Conservation (phyloP, 2,113 vertebrate genomes). For the Chloropsis cyanopogon region DNA sequence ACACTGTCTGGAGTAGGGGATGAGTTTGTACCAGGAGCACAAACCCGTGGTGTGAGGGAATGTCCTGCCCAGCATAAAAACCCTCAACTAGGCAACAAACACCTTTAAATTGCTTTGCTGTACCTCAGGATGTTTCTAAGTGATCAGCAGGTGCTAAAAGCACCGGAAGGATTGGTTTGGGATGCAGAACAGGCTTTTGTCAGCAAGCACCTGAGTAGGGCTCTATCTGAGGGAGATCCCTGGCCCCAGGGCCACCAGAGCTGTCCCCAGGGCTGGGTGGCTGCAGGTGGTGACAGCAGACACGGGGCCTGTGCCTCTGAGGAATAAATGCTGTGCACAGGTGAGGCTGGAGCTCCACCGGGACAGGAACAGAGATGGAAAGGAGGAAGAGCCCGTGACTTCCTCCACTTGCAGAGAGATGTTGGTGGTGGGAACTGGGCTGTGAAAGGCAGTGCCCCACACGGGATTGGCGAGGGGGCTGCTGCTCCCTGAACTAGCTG, state of each 20-base stretch:
- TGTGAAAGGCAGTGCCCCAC: background rate
- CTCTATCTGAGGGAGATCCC: background rate
- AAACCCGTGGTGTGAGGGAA: background rate
- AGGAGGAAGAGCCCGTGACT: background rate
- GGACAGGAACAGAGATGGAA: background rate
- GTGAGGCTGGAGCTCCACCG: background rate
- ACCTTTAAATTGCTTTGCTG: background rate
- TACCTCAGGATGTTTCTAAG: background rate
- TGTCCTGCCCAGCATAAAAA: background rate
- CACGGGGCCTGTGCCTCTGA: background rate
- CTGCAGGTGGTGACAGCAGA: background rate
- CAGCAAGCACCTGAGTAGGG: background rate
- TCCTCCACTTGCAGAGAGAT: background rate
- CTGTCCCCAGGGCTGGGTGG: background rate
- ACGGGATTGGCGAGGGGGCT: background rate
- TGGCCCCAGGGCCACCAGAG: background rate
- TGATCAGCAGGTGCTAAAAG: background rate
- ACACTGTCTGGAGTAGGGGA: background rate
- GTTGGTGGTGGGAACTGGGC: background rate
- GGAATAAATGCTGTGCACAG: background rate
- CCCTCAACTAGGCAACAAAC: background rate
- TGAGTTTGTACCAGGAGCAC: background rate
- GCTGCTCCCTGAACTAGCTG: background rate
- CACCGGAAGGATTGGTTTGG: background rate
- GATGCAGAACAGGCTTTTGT: background rate